Percentiles rank a stretch among this genome's conserved stretches.
These are phyloP conservation scores for Chionodraco myersi DNA, from an alignment of 2,113 vertebrate species.

Conservation along the genomic window DNA sequence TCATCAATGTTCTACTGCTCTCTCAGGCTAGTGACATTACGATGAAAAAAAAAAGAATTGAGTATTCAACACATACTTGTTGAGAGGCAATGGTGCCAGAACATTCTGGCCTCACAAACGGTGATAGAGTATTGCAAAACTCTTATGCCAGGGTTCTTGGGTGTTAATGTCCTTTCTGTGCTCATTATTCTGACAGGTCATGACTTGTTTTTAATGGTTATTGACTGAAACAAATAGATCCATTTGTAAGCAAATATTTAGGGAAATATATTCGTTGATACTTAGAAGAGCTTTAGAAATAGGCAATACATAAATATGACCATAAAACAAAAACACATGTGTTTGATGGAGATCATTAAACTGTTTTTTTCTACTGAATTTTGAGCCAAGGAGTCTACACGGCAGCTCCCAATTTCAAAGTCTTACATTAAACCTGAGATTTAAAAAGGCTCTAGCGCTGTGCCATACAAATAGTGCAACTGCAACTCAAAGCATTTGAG, in stretches of 20 bases:
- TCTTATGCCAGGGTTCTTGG: slow-evolving; percentile 7
- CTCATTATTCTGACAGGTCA: background rate
- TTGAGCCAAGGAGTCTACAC: background rate
- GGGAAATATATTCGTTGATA: background rate
- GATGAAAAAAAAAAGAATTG: slow-evolving; percentile 5
- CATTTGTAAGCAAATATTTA: background rate
- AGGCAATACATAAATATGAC: background rate
- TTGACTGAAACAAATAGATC: background rate
- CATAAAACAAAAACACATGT: background rate
- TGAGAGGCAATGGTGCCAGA: slow-evolving; percentile 5
- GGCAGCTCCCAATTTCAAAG: background rate
- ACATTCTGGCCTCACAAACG: slow-evolving; percentile 21
- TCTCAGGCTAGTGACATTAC: slow-evolving; percentile 10
- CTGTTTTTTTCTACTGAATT: background rate
- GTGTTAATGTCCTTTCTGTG: slow-evolving; percentile 6
- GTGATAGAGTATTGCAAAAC: slow-evolving; percentile 16
- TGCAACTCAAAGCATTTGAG: background rate
- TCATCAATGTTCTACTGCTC: background rate
- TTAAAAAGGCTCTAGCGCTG: background rate
- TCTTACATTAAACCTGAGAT: slow-evolving; percentile 7
- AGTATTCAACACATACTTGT: slow-evolving; percentile 33
- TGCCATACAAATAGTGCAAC: background rate
- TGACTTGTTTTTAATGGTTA: background rate
- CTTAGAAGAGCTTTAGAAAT: background rate
- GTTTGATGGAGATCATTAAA: background rate